Percentiles rank a stretch among this genome's conserved stretches.
Conservation (phyloP, 1,140 invertebrate species). For the Rhagoletis zephyria region DNA sequence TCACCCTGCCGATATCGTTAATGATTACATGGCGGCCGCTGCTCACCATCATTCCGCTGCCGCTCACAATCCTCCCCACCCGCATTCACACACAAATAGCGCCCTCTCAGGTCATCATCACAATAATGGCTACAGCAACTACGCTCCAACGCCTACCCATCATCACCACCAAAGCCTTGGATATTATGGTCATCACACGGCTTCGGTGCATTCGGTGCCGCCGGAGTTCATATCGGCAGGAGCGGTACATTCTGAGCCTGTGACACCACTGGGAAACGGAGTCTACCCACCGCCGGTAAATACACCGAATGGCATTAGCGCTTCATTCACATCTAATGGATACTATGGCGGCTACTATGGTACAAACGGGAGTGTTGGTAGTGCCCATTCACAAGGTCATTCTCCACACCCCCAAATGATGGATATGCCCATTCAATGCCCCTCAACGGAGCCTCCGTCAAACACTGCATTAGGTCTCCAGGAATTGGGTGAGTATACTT, state of each 20-base stretch:
- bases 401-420: conserved; percentile 71
- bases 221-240: conserved; percentile 67
- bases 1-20: conserved; percentile 72
- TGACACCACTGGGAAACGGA: conserved; percentile 55
- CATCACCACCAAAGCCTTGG: conserved; percentile 67
- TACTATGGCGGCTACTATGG: conserved; percentile 71
- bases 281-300: conserved; percentile 66
- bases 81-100: conserved; percentile 70
- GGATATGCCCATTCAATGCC: conserved; percentile 72
- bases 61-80: conserved; percentile 71
- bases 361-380: conserved; percentile 70
- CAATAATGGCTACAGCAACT: conserved; percentile 69
- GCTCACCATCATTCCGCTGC: conserved; percentile 69
- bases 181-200: conserved; percentile 66
- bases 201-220: conserved; percentile 65
- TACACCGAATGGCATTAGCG: conserved; percentile 61
- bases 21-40: conserved; percentile 69
- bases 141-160: conserved; percentile 71
- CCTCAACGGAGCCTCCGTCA: conserved; percentile 71
- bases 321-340: conserved; percentile 62
- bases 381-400: conserved; percentile 69
- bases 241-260: conserved; percentile 64
- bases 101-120: conserved; percentile 68
- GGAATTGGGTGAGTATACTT: conserved; percentile 66
- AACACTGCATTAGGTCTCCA: conserved; percentile 71